phyloP scores from a whole-genome alignment of 2,797 vertebrate genomes.

The Microchirus variegatus region DNA sequence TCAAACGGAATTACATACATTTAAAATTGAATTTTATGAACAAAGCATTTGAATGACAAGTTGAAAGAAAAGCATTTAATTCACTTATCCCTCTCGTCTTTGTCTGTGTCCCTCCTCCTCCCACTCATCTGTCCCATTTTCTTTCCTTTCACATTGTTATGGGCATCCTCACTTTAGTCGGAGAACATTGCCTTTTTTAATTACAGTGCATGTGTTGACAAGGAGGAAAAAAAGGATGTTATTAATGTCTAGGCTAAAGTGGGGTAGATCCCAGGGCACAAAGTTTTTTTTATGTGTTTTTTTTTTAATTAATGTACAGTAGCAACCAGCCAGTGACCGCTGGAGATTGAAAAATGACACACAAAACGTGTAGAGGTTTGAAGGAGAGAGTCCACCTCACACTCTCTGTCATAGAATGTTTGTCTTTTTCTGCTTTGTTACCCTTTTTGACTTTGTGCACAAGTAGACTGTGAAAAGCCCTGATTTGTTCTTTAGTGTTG shows the following conservation, averaged over 20 bases:
- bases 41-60: conserved; percentile 2
- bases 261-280: conserved; percentile 55
- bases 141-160: conserved; percentile 43
- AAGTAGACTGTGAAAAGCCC: no score
- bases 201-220: conserved; percentile 64
- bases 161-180: conserved; percentile 32
- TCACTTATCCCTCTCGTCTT: conserved; percentile 9
- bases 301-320: conserved; percentile 39
- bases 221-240: conserved; percentile 40
- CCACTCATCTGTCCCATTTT: conserved; percentile 28
- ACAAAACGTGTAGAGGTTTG: conserved; percentile 13
- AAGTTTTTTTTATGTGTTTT: conserved; percentile 14
- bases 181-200: conserved; percentile 48
- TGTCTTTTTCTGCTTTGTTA: no score
- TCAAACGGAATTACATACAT: no score
- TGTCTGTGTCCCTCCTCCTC: conserved; percentile 15
- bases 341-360: conserved; percentile 13
- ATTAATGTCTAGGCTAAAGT: conserved; percentile 61
- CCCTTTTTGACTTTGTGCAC: no score
- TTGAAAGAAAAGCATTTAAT: conserved; percentile 6
- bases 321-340: conserved; percentile 2
- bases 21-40: conserved; percentile 10
- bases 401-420: neutral
- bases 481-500: no score
- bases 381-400: neutral